Base-by-base conservation (phyloP, 2,888 invertebrate genomes). In the Cotesia congregata region DNA sequence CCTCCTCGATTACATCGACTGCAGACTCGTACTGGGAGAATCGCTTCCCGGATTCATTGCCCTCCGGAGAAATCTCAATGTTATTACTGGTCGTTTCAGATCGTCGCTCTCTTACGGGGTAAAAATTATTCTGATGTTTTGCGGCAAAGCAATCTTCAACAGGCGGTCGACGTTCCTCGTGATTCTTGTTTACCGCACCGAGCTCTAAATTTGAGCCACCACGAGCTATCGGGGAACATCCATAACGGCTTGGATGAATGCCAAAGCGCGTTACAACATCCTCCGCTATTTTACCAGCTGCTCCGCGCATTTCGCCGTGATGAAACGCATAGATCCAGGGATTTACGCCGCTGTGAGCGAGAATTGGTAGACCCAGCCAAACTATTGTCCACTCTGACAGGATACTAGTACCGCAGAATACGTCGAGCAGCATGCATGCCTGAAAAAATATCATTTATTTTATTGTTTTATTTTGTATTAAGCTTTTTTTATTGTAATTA, bases 321-420 rank as follows among this genome's bases (percentile, higher is more conserved):
- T 92, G 91, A 84, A 92, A 93, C 2, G 93, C 93, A 86, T 93
- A 93, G 60, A 93, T 91, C 93, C 93, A 93, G 0, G 93, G 93
- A 84, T 93, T 93, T 77, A 91, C 89, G 6, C 92, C 92, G 84
- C 92, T 92, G 85, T 92, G 92, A 4, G 91, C 90, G 67, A 93
- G 87, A 15, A 93, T 91, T 1, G 93, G 91, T n/a, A 93, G 88
- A 3, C 92, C 91, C 60, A 93, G 86, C 87, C 92, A 92, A 20
- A 92, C 90, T 5, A 91, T 90, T 30, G 91, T 86, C 91, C 92
- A 91, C 60, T 91, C 90, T 20, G 91, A 88, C 5, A 92, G 86
- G 64, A 92, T 90, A 77, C 89, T 87, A 4, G 91, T 91, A 50
- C 90, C 91, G 77, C 90, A 86, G 82, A 91, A 90, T 72, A 91